A percentile compares a stretch with the other conserved stretches of the same genome.
Conservation (phyloP, 2,888 invertebrate genomes). For the Xestia ashworthii region DNA sequence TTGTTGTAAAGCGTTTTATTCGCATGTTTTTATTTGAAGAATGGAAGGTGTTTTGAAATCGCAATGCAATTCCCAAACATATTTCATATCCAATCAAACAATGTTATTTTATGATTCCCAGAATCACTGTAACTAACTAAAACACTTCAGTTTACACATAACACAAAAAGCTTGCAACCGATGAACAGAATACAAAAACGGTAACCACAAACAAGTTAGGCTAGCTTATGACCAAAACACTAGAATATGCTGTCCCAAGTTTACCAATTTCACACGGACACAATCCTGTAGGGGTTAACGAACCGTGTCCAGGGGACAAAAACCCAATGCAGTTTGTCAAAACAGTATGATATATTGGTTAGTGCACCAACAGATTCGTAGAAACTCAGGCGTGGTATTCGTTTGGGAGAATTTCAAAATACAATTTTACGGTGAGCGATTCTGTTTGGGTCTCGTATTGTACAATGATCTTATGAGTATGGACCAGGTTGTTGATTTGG, state of each 20-base stretch:
- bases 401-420: slow-evolving; percentile 78
- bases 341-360: slow-evolving; percentile 82
- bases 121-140: neutral
- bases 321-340: slow-evolving; percentile 84
- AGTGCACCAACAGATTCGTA: slow-evolving; percentile 77
- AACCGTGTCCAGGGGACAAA: slow-evolving; percentile 74
- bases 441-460: slow-evolving; percentile 70
- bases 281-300: slow-evolving; percentile 67
- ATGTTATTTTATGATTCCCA: neutral
- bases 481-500: neutral
- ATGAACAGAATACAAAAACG: slow-evolving; percentile 35
- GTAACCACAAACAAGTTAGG: slow-evolving; percentile 31
- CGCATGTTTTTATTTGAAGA: too few relatives aligned
- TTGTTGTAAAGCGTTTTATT: neutral
- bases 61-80: neutral
- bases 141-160: slow-evolving; percentile 11
- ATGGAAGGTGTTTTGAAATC: too few relatives aligned
- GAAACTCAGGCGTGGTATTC: slow-evolving; percentile 77
- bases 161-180: slow-evolving; percentile 2
- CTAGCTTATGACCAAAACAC: slow-evolving; percentile 45
- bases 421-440: slow-evolving; percentile 79
- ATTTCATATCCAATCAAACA: neutral
- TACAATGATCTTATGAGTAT: slow-evolving; percentile 13
- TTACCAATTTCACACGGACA: slow-evolving; percentile 60
- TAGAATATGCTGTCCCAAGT: slow-evolving; percentile 55